A percentile compares a stretch with the other conserved stretches of the same genome.
phyloP scores from a whole-genome alignment of 1,140 invertebrate species.

The Sycophaga agraensis region DNA sequence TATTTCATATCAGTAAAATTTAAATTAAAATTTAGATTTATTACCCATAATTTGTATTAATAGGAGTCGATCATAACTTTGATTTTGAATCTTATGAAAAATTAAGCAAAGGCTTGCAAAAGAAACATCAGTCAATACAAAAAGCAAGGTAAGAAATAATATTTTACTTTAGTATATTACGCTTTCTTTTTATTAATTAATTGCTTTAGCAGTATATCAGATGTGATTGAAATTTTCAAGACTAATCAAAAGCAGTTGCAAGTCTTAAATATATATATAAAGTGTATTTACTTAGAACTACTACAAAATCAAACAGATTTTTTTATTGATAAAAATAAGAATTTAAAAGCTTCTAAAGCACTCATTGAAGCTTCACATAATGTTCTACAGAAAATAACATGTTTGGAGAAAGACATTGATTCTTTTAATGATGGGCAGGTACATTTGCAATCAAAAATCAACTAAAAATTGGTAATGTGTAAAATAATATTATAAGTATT shows the following conservation, averaged over 20 bases:
- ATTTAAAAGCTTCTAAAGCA: conserved; percentile 14
- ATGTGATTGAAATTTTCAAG: conserved; percentile 7
- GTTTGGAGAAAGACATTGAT: neutral
- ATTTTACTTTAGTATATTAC: neutral
- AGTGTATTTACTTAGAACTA: neutral
- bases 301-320: neutral
- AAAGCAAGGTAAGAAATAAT: neutral
- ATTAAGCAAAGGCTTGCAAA: conserved; percentile 3
- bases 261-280: conserved; percentile 7
- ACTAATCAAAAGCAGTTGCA: neutral
- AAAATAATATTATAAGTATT: too few relatives aligned
- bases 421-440: neutral
- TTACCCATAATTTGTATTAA: neutral
- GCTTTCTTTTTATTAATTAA: neutral
- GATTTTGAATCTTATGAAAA: neutral
- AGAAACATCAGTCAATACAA: neutral
- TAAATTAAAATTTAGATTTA: too few relatives aligned
- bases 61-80: conserved; percentile 2
- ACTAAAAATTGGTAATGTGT: neutral
- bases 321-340: conserved; percentile 12
- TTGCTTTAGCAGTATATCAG: neutral
- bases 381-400: neutral
- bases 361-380: neutral
- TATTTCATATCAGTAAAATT: too few relatives aligned
- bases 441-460: neutral